Evolutionary conservation across 2,888 invertebrate species (phyloP), one percentile per base, ranked within the genome.

Genomic region (Heliconius cydno): DNA sequence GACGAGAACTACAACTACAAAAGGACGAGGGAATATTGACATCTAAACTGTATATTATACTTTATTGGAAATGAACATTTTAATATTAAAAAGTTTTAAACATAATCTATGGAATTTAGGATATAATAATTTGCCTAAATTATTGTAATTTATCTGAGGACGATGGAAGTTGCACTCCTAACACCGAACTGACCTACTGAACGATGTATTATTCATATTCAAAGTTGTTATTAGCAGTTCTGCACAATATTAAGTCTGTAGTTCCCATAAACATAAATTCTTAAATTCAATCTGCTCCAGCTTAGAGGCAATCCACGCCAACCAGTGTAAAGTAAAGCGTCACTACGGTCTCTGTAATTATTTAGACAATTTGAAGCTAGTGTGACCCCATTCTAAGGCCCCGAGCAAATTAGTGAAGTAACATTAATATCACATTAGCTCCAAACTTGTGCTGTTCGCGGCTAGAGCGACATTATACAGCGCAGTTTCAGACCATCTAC

Each of bases 381-480:
- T 85, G 84, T 87, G 91, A 90, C 91, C 92, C 85, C 87, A 86
- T 92, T 92, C 85, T 84, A 86, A 85, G 86, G 86, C 88, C 87
- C 85, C 85, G 84, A 85, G 88, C 86, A 88, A 92, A 92, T 92
- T 92, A 91, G 89, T 89, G 87, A 90, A 90, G 84, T 90, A 88
- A 88, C 90, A 90, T 92, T 93, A 92, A 92, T 92, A 92, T 88
- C 88, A 86, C 90, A 92, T 91, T 90, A 91, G 87, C 87, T 85
- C 82, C 86, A 85, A 87, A 86, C 86, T 86, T 84, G 83, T 82
- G 75, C 78, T 79, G 81, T 82, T 81, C 72, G 80, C 80, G 80
- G 79, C 80, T 80, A 82, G 83, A 85, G 84, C 85, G 82, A 85
- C 87, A 88, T 87, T 88, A 84, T 85, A 85, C 85, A 85, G 83